Base-by-base conservation (phyloP, 2,113 vertebrate species). In the Carlito syrichta region DNA sequence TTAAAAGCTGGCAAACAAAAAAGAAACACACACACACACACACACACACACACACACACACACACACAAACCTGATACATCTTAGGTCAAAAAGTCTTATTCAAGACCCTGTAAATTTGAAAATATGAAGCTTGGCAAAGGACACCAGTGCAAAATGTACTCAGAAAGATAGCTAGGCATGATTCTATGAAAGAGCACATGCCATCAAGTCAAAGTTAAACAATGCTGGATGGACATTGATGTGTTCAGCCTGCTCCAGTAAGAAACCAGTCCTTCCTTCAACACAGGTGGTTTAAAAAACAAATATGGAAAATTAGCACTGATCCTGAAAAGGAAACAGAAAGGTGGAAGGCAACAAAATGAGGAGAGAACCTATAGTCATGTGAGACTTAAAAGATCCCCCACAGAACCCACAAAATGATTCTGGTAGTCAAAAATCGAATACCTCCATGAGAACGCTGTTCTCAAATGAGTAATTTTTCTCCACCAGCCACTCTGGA, bases 81-180 rank as follows among this genome's bases (percentile, higher is more conserved):
- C n/a, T 40, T 11, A 54, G 68, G 7, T 50, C 62, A 35, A 76
- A 95, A 71, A 35, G 25, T 1, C 35, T 69, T 88, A 32, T 35
- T 27, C 30, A 83, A 82, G 45, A 27, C 14, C 14, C 8, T 48
- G 14, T 73, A 25, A n/a, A 68, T 69, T 17, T 43, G 32, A 93
- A 88, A 79, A n/a, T 81, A 5, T 38, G 77, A 91, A 78, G 82
- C 11, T 83, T 91, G 78, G 79, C 90, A 74, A 76, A 86, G 54
- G 32, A 50, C 25, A 12, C 5, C 0, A 1, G 48, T 13, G 16
- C 14, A 60, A 66, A 71, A 56, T n/a, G 19, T 48, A 50, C 81
- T 43, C 25, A 40, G 58, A 89, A 81, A 73, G 35, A 43, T 1
- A 8, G 35, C 7, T 5, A n/a, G 52, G 17, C 23, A 11, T 32